Base-by-base conservation (phyloP, 2,113 vertebrate species). In the Damaliscus lunatus region DNA sequence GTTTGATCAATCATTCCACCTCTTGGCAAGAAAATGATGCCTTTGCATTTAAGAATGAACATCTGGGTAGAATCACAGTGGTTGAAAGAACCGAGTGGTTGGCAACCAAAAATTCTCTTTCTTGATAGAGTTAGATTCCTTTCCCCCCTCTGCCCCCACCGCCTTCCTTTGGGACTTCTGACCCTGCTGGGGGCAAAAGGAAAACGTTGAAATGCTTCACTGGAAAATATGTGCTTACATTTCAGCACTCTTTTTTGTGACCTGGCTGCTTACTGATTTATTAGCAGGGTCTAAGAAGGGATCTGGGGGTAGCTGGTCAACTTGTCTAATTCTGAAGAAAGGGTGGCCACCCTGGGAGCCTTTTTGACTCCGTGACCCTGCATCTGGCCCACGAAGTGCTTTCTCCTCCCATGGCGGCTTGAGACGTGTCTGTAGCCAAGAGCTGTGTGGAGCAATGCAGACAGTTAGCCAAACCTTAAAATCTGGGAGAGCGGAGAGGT, bases 1-100 rank as follows among this genome's bases (percentile, higher is more conserved):
- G 77, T 59, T 92, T 96, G 97, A 98, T 98, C 98, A 97, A 97
- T 98, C 96, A 96, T 96, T 71, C 93, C 59, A 5, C 90, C 94
- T 97, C 97, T 97, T 98, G 97, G 97, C 98, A 97, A 97, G 97
- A 95, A 98, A 97, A 97, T 94, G 92, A 92, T 64, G 91, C 83
- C 94, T 97, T 94, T 96, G 93, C 80, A 40, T 97, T 95, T 95
- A 81, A 95, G 96, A 90, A 95, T 94, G 94, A 80, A 96, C 98
- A 98, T 98, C 98, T 98, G 98, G 95, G 93, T 71, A 62, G 96
- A 97, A 98, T 97, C 98, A 96, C 21, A 16, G 55, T 48, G 77
- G 82, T 95, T 91, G n/a, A 78, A 96, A 93, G 91, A 86, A 74
- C 3, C 23, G 85, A 71, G 91, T 71, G 82, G 85, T 50, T 90